phyloP scores from a whole-genome alignment of 2,888 invertebrate species.

The Tenthredo distinguenda region DNA sequence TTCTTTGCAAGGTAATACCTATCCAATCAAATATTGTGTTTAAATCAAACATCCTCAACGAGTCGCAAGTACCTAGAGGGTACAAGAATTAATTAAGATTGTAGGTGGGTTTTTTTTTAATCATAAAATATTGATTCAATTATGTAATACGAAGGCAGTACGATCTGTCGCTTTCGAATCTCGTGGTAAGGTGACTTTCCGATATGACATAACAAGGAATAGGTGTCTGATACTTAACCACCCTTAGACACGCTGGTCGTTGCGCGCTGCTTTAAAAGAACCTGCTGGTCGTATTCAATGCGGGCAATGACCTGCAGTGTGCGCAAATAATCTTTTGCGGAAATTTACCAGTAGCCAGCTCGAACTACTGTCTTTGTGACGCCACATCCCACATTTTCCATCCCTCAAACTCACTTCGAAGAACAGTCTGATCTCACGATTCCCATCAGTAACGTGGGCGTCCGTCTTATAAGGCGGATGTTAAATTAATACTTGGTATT shows the following conservation, averaged over 20 bases:
- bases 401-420: background rate
- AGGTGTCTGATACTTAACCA: background rate
- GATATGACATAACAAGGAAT: background rate
- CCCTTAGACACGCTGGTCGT: background rate
- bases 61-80: background rate
- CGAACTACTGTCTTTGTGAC: background rate
- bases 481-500: background rate
- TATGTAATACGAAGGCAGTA: background rate
- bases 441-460: background rate
- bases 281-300: background rate
- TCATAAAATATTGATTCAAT: background rate
- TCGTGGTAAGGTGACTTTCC: background rate
- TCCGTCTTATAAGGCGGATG: background rate
- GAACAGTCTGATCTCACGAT: background rate
- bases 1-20: background rate
- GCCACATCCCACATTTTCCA: background rate
- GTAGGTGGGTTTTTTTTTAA: background rate
- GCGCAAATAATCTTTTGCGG: background rate
- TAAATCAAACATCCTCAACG: background rate
- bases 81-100: background rate
- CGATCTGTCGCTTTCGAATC: background rate
- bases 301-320: background rate
- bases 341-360: slow-evolving; percentile 13
- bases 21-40: background rate
- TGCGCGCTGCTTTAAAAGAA: background rate